Evolutionary conservation across 2,797 vertebrate genomes (phyloP), one percentile per base, ranked within the genome.

Genomic region (Lacerta viridis): DNA sequence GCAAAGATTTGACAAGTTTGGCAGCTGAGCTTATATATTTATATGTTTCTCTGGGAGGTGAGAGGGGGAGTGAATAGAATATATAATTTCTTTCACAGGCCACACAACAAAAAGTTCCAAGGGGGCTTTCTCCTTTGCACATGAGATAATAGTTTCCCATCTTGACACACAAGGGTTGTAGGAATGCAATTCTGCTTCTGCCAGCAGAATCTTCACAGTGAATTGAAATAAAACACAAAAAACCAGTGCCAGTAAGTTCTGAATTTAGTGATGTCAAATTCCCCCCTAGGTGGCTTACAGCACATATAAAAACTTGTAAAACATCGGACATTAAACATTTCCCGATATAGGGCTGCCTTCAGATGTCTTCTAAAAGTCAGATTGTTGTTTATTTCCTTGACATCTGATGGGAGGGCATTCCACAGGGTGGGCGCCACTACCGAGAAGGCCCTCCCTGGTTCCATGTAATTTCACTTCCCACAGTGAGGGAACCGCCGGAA

Each of bases 31-130:
- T 84, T 68, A 88, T 85, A 68, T 94, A 95, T 29, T 86, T 95
- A 94, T 92, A 91, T 90, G 92, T 93, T 86, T 95, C 95, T 93
- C 92, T 27, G 71, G 88, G 77, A 61, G 87, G 61, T 64, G 61
- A 92, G 91, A 93, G 90, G 90, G 50, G 69, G 75, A 94, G 93
- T 89, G 84, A 85, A 88, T 92, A 93, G 91, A 94, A 95, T 88
- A 91, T 92, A 93, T 94, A 92, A 95, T 95, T 94, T 95, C 95
- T 96, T 96, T 93, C 93, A 90, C 93, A 96, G 96, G 92, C 94
- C 95, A 94, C 93, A 95, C 75, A 92, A 95, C 85, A 95, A 85
- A 94, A 94, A 92, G 94, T 92, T 88, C 59, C 85, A 87, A 92
- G 91, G 92, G 88, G 90, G 86, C 91, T 92, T 93, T 90, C 93